These are phyloP conservation scores for Cryptoprocta ferox DNA, from an alignment of 2,797 vertebrate genomes.

Conservation along the genomic window DNA sequence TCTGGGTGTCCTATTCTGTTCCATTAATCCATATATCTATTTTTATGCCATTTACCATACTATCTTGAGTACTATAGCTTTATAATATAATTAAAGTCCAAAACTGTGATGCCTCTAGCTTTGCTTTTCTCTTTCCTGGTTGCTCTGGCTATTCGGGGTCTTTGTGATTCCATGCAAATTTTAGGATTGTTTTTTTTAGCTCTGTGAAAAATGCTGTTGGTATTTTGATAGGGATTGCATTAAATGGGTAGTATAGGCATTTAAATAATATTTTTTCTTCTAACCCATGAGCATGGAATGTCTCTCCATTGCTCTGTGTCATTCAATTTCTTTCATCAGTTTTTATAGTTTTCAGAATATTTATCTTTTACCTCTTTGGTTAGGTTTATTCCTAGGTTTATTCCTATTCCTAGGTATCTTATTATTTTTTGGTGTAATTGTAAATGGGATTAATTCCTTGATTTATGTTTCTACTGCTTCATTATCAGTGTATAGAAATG, in stretches of 20 bases:
- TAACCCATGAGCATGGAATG: neutral
- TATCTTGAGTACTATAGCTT: neutral
- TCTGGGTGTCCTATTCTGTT: neutral
- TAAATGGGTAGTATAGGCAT: neutral
- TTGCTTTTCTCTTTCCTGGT: neutral
- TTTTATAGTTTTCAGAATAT: neutral
- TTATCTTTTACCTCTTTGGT: neutral
- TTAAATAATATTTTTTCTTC: neutral
- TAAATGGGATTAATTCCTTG: neutral
- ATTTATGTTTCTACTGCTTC: neutral
- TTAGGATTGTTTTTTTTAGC: neutral
- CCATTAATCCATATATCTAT: neutral
- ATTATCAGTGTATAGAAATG: neutral
- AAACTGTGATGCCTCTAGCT: neutral
- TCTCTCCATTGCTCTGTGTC: neutral
- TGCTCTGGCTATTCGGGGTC: neutral
- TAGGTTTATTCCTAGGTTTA: neutral
- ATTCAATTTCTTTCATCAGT: neutral
- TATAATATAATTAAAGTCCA: neutral
- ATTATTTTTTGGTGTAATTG: neutral
- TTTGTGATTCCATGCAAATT: neutral
- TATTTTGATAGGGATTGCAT: neutral
- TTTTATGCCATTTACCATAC: neutral
- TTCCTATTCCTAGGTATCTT: neutral
- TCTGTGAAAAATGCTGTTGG: neutral